A percentile compares a stretch with the other conserved stretches of the same genome.
These are phyloP conservation scores for Aphrophora alni DNA, from an alignment of 2,888 invertebrate genomes.

Conservation along the genomic window DNA sequence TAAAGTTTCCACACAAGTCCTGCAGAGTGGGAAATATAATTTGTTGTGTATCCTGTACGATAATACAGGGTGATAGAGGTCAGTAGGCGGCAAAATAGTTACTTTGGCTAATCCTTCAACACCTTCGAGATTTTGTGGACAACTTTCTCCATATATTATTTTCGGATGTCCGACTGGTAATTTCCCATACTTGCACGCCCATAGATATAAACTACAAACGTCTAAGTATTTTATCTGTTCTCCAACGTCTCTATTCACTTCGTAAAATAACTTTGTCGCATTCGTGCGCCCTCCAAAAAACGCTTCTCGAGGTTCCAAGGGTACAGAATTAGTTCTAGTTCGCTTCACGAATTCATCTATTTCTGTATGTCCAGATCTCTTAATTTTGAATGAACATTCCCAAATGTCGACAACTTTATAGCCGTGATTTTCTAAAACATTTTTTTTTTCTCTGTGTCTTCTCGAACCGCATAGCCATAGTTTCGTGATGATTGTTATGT, in stretches of 20 bases:
- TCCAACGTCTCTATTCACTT: constrained; percentile 36
- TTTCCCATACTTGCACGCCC: constrained; percentile 50
- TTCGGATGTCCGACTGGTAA: constrained; percentile 53
- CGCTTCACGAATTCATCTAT: neutral
- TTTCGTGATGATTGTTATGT: neutral
- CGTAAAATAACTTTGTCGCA: constrained; percentile 42
- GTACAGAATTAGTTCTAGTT: neutral
- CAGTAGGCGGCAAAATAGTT: constrained; percentile 8
- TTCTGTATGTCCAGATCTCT: constrained; percentile 22
- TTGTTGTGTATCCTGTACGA: constrained; percentile 49
- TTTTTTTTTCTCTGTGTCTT: constrained; percentile 10
- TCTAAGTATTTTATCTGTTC: constrained; percentile 51
- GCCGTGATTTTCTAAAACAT: neutral
- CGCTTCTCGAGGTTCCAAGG: constrained; percentile 12
- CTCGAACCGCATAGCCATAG: neutral
- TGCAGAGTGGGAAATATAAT: constrained; percentile 35
- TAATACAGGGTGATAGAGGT: constrained; percentile 52
- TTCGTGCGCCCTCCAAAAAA: constrained; percentile 15
- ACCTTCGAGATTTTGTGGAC: neutral
- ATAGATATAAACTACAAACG: constrained; percentile 52
- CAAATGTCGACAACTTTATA: constrained; percentile 37
- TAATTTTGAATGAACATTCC: constrained; percentile 36
- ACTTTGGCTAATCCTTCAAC: constrained; percentile 23
- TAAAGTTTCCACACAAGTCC: constrained; percentile 43
- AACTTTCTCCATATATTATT: constrained; percentile 44